Evolutionary conservation across 2,888 invertebrate species (phyloP).

Genomic region (Lasioglossum oenotherae): DNA sequence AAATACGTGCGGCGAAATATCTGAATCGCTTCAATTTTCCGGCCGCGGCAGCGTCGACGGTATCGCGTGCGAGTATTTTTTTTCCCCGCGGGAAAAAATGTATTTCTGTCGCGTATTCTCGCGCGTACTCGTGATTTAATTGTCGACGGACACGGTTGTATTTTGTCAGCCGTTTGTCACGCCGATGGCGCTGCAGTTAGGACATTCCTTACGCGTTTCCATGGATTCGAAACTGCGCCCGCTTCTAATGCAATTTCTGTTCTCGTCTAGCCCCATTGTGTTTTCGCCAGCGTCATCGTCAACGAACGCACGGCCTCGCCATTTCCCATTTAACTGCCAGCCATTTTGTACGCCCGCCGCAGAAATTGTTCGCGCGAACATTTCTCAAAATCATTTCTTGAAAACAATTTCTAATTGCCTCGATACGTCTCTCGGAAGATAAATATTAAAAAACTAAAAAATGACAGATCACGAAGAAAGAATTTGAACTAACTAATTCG

Average conservation of each 20-base stretch:
- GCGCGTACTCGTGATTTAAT: neutral
- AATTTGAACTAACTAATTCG: neutral
- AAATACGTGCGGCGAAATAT: slow-evolving; percentile 9
- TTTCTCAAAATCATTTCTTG: neutral
- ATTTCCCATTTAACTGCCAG: neutral
- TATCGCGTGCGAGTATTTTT: neutral
- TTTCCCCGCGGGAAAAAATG: neutral
- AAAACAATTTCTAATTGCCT: neutral
- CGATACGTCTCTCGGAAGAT: neutral
- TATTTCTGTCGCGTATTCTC: neutral
- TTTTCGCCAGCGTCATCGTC: neutral
- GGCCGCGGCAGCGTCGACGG: neutral
- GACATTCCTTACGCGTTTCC: neutral
- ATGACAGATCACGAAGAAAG: neutral
- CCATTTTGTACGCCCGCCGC: neutral
- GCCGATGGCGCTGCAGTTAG: neutral
- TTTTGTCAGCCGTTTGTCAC: neutral
- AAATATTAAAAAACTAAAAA: neutral
- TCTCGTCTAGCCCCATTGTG: slow-evolving; percentile 7
- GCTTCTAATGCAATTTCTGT: slow-evolving; percentile 5
- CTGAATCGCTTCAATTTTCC: slow-evolving; percentile 6
- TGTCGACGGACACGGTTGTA: neutral
- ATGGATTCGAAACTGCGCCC: neutral
- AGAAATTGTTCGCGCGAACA: neutral
- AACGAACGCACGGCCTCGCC: neutral